Conservation (phyloP, 2,888 invertebrate species). For the Perdita meconis region DNA sequence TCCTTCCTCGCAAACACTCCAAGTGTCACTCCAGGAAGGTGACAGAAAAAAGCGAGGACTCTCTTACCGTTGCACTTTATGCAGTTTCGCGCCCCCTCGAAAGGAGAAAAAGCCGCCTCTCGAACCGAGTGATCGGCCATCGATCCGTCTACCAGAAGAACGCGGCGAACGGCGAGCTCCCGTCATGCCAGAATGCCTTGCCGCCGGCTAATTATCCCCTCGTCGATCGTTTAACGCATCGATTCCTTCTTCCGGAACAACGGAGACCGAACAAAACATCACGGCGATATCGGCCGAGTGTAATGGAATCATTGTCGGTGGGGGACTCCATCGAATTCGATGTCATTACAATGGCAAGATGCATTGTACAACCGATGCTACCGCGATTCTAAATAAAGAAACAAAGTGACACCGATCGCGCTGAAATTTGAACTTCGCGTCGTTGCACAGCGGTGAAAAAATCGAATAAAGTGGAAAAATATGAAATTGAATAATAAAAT, state of each 20-base stretch:
- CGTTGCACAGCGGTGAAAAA: too few relatives aligned
- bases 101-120: conserved; percentile 24
- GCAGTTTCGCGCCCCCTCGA: conserved; percentile 43
- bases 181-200: conserved; percentile 53
- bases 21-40: conserved; percentile 51
- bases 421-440: conserved; percentile 12
- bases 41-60: conserved; percentile 42
- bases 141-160: conserved; percentile 39
- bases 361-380: not conserved
- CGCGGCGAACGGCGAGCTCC: conserved; percentile 34
- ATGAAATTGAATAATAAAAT: too few relatives aligned
- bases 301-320: conserved; percentile 31
- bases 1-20: conserved; percentile 62
- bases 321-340: conserved; percentile 7
- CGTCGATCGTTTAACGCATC: conserved; percentile 69
- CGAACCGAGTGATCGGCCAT: conserved; percentile 35
- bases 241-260: conserved; percentile 53
- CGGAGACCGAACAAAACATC: conserved; percentile 48
- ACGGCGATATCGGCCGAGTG: conserved; percentile 43
- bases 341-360: not conserved
- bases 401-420: not conserved
- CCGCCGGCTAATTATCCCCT: conserved; percentile 72
- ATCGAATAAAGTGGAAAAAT: too few relatives aligned
- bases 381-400: not conserved
- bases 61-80: conserved; percentile 51